Conservation (phyloP, 2,113 vertebrate species). For the human region DNA sequence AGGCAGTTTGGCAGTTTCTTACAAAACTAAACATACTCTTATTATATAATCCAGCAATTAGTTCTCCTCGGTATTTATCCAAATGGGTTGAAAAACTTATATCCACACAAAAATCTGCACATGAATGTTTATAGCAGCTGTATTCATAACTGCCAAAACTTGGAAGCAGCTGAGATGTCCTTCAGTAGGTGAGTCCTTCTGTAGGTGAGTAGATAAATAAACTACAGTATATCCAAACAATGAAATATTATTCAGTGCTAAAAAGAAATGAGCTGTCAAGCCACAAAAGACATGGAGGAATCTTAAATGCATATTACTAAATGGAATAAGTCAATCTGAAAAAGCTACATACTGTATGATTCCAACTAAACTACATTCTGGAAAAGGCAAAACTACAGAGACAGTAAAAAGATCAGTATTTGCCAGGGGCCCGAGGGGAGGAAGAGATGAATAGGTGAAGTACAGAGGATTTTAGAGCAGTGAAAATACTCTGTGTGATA, state of each 20-base stretch:
- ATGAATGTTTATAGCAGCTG: neutral
- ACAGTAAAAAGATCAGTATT: neutral
- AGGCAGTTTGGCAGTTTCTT: neutral
- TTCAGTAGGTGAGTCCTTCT: neutral
- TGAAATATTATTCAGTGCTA: neutral
- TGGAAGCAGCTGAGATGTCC: neutral
- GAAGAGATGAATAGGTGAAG: neutral
- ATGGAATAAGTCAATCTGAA: neutral
- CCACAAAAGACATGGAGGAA: neutral
- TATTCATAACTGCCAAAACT: neutral
- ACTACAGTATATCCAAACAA: neutral
- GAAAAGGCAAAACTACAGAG: neutral
- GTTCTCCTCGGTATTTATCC: neutral
- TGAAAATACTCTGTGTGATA: neutral
- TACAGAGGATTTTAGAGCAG: neutral
- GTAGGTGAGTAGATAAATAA: neutral
- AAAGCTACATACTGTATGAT: neutral
- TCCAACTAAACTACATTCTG: neutral
- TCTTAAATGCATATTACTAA: neutral
- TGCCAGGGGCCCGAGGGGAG: no score
- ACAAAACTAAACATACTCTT: neutral
- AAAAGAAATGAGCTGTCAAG: neutral
- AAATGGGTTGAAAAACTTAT: neutral
- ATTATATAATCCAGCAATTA: neutral
- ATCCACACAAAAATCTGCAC: no score